These are phyloP conservation scores for Metopia argyrocephala DNA, from an alignment of 2,888 invertebrate species.

Conservation along the genomic window DNA sequence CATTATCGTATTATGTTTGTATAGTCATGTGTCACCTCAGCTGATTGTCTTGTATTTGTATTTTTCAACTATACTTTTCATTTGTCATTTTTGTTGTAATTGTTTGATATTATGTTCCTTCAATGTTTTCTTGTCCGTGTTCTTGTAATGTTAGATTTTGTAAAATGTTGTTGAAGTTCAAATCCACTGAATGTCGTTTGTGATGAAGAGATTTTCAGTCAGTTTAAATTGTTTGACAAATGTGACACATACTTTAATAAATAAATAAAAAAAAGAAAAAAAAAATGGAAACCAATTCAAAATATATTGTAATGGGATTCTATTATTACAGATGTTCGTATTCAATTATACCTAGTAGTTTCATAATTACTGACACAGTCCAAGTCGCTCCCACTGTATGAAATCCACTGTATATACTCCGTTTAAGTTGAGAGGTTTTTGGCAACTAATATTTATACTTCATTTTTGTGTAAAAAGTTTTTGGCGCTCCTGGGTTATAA, in stretches of 20 bases:
- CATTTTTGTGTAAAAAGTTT: too few relatives aligned
- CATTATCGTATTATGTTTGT: slow-evolving; percentile 56
- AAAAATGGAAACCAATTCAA: too few relatives aligned
- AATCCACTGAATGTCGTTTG: background rate
- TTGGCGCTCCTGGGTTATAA: too few relatives aligned
- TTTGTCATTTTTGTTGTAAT: slow-evolving; percentile 29
- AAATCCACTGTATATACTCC: too few relatives aligned
- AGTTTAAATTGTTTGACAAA: slow-evolving; percentile 34
- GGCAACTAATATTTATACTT: too few relatives aligned
- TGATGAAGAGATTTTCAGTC: slow-evolving; percentile 44
- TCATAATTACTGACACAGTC: too few relatives aligned
- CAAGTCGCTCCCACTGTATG: too few relatives aligned
- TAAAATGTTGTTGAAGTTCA: background rate
- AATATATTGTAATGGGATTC: slow-evolving; percentile 5
- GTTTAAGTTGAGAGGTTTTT: too few relatives aligned
- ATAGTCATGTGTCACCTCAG: slow-evolving; percentile 56
- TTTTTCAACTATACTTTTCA: slow-evolving; percentile 35
- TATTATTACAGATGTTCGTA: too few relatives aligned
- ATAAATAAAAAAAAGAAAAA: background rate
- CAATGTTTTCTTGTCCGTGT: slow-evolving; percentile 4
- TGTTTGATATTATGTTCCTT: background rate
- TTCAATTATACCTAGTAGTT: too few relatives aligned
- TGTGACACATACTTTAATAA: slow-evolving; percentile 18
- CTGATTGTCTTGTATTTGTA: slow-evolving; percentile 45
- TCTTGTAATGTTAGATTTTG: slow-evolving; percentile 3